A percentile compares a stretch with the other conserved stretches of the same genome.
These are phyloP conservation scores for Xanthorhoe designata DNA, from an alignment of 2,888 invertebrate genomes.

Conservation along the genomic window DNA sequence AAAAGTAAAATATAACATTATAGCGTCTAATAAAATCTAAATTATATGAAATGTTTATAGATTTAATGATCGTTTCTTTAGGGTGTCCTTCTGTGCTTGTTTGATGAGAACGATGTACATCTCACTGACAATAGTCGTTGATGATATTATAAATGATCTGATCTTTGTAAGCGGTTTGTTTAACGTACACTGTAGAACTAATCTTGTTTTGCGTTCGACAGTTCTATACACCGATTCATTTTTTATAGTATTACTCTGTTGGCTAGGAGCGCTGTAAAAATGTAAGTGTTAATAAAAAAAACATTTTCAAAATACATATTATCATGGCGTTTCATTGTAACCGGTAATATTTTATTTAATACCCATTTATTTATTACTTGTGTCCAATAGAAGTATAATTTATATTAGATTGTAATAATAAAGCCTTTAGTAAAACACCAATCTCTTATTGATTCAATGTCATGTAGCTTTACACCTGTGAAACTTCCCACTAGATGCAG, in stretches of 20 bases:
- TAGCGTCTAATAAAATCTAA: slow-evolving; percentile 85
- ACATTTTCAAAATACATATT: slow-evolving; percentile 84
- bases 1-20: slow-evolving; percentile 86
- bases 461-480: slow-evolving; percentile 9
- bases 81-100: slow-evolving; percentile 81
- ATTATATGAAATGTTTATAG: slow-evolving; percentile 86
- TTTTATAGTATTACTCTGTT: slow-evolving; percentile 86
- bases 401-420: slow-evolving; percentile 37
- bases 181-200: slow-evolving; percentile 82
- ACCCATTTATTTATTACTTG: slow-evolving; percentile 37
- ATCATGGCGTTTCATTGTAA: slow-evolving; percentile 68
- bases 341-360: slow-evolving; percentile 42
- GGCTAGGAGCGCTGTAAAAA: slow-evolving; percentile 86
- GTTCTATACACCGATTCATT: slow-evolving; percentile 83
- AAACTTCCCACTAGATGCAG: background rate
- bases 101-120: slow-evolving; percentile 71
- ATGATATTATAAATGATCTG: slow-evolving; percentile 74
- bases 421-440: slow-evolving; percentile 34
- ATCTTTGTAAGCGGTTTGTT: slow-evolving; percentile 78
- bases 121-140: slow-evolving; percentile 78
- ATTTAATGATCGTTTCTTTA: slow-evolving; percentile 83
- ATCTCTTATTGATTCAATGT: slow-evolving; percentile 27
- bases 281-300: slow-evolving; percentile 86
- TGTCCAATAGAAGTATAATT: slow-evolving; percentile 37
- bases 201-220: slow-evolving; percentile 84